Evolutionary conservation across 37 sponge, comb jelly and placozoan genomes (phyloP).

Genomic region (Ianthella basta): DNA sequence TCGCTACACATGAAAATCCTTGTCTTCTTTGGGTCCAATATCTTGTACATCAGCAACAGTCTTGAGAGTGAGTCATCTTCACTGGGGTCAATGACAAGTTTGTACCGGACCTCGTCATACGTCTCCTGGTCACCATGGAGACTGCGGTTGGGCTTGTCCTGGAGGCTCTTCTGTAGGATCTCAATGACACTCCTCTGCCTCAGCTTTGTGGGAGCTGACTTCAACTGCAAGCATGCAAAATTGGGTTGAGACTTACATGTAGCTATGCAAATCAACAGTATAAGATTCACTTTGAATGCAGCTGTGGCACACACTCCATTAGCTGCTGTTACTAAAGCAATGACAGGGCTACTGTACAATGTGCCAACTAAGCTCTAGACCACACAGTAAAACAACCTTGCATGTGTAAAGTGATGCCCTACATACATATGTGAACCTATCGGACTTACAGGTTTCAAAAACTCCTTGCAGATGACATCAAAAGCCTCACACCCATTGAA

Average conservation of each 20-base stretch:
- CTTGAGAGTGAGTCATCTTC: constrained; percentile 72
- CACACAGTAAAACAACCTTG: constrained; percentile 33
- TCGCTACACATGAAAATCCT: constrained; percentile 80
- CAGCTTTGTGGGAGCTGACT: neutral
- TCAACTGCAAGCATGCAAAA: neutral
- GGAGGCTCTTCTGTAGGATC: constrained; percentile 61
- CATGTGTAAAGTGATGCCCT: neutral
- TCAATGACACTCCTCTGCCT: constrained; percentile 54
- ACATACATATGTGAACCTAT: neutral
- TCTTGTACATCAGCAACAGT: constrained; percentile 71
- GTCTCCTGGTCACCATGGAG: constrained; percentile 31
- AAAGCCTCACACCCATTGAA: constrained; percentile 83
- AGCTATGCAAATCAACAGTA: too few relatives aligned
- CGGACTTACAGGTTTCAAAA: constrained; percentile 25
- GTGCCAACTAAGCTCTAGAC: neutral
- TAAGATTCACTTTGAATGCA: too few relatives aligned
- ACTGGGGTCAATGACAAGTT: constrained; percentile 71
- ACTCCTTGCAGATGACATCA: constrained; percentile 49
- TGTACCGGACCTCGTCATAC: constrained; percentile 68
- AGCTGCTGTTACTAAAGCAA: too few relatives aligned
- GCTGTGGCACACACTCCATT: too few relatives aligned
- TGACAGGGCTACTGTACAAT: too few relatives aligned
- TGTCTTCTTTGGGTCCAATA: constrained; percentile 64
- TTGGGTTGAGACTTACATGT: too few relatives aligned
- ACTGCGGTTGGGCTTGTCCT: constrained; percentile 50